Evolutionary conservation across 2,797 vertebrate species (phyloP), one percentile per base, ranked within the genome.

Genomic region (Selene dorsalis): DNA sequence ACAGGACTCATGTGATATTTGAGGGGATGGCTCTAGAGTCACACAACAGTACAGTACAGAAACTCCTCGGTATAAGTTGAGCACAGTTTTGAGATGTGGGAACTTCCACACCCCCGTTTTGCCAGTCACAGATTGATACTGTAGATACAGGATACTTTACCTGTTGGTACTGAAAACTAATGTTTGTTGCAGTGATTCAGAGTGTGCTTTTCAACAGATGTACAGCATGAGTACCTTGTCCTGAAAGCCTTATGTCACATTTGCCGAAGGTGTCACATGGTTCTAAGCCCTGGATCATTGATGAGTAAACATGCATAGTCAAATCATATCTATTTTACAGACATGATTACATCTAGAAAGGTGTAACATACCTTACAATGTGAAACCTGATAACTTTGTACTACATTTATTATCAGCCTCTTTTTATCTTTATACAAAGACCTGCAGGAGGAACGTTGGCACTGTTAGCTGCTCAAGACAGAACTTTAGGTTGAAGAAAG

Each of bases 401-500:
- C 6, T 16, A 58, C 28, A 35, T 55, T 47, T n/a, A 24, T 17
- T 35, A 3, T 28, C 13, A 48, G 20, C 56, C 28, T 24, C 12
- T 35, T 41, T 64, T 50, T 72, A 41, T 79, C 7, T 24, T 45
- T 16, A 2, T 50, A 30, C 43, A 56, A 24, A 62, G 24, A 60
- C 10, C 16, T 18, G 41, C 60, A 41, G 24, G 30, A 43, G 2
- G 12, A 61, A 55, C 26, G 9, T 22, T 72, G 47, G 41, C 38
- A 32, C 16, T 65, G 14, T 52, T 73, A 69, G 16, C 39, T 62
- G 52, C 65, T 3, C 20, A 18, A 26, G n/a, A 61, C 32, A 24
- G 47, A 16, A 4, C 38, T 39, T 61, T 17, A 66, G 14, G 60
- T 77, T 18, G 52, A 53, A 39, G 13, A 65, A 77, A 60, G 77